A percentile compares a stretch with the other conserved stretches of the same genome.
Conservation (phyloP, 2,888 invertebrate species). For the Drosophila ezoana region DNA sequence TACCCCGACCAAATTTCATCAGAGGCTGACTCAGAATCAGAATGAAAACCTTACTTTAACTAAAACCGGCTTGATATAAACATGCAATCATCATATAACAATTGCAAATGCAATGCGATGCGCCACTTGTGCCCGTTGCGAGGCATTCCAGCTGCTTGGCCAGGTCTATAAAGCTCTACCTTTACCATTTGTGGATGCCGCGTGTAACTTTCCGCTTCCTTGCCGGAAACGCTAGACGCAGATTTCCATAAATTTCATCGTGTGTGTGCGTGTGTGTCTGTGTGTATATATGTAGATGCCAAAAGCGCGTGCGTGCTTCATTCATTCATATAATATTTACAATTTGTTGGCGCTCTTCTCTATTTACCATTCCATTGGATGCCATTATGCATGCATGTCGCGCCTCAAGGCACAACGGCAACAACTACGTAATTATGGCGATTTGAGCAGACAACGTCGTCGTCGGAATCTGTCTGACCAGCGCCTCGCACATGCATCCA, state of each 20-base stretch:
- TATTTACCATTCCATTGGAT: constrained; percentile 22
- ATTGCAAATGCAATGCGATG: constrained; percentile 8
- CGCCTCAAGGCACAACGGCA: constrained; percentile 40
- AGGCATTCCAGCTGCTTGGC: constrained; percentile 23
- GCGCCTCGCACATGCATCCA: constrained; percentile 33
- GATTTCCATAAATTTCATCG: constrained; percentile 45
- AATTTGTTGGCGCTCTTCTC: constrained; percentile 48
- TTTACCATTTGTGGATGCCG: constrained; percentile 20
- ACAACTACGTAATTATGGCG: constrained; percentile 60
- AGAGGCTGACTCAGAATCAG: constrained; percentile 7
- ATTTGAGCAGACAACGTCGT: constrained; percentile 55
- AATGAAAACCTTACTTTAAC: neutral
- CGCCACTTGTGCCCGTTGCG: neutral
- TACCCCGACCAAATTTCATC: constrained; percentile 5
- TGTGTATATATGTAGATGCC: constrained; percentile 38
- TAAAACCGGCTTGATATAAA: constrained; percentile 11
- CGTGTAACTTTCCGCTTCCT: constrained; percentile 57
- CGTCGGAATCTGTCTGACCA: constrained; percentile 22
- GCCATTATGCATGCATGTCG: constrained; percentile 67
- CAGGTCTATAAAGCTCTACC: constrained; percentile 14
- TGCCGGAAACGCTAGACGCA: constrained; percentile 51
- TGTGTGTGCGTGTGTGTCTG: constrained; percentile 17
- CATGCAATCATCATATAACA: constrained; percentile 10
- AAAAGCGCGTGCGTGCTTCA: constrained; percentile 67
- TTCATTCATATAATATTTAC: constrained; percentile 58